Evolutionary conservation across 1,140 invertebrate species (phyloP).

Genomic region (Megalopta genalis): DNA sequence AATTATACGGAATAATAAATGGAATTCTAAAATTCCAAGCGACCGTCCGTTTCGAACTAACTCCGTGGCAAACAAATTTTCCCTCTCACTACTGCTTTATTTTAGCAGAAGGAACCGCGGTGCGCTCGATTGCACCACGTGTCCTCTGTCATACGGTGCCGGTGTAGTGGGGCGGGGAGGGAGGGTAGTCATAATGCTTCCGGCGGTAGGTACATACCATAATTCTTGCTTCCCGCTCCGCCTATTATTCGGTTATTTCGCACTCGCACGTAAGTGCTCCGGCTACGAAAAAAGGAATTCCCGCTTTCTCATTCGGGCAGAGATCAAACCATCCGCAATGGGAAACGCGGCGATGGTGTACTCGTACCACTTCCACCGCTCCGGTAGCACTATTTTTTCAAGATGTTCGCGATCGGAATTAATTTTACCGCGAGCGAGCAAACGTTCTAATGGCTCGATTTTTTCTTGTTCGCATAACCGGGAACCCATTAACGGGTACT

Average conservation of each 20-base stretch:
- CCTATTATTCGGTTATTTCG: slow-evolving; percentile 26
- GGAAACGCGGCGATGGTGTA: slow-evolving; percentile 54
- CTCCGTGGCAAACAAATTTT: too few species aligned
- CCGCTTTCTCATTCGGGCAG: not conserved
- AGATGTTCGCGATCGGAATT: slow-evolving; percentile 66
- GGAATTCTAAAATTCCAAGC: too few species aligned
- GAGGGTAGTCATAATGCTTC: too few species aligned
- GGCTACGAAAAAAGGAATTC: slow-evolving; percentile 6
- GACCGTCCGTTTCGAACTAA: too few species aligned
- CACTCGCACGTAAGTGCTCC: not conserved
- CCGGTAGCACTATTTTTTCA: slow-evolving; percentile 35
- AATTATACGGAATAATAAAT: too few species aligned
- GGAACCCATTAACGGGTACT: slow-evolving; percentile 68
- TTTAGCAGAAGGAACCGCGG: too few species aligned
- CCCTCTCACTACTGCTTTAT: too few species aligned
- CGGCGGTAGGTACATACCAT: too few species aligned
- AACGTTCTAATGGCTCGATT: slow-evolving; percentile 66
- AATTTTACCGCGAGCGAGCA: slow-evolving; percentile 68
- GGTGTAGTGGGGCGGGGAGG: too few species aligned
- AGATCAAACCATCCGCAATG: slow-evolving; percentile 12
- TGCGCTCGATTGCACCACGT: too few species aligned
- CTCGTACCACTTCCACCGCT: not conserved
- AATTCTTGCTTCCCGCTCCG: not conserved
- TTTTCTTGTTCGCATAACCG: slow-evolving; percentile 57
- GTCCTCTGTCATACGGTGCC: too few species aligned